Percentiles rank a stretch among this genome's conserved stretches.
Conservation (phyloP, 2,113 vertebrate genomes). For the Mystacornis crossleyi region DNA sequence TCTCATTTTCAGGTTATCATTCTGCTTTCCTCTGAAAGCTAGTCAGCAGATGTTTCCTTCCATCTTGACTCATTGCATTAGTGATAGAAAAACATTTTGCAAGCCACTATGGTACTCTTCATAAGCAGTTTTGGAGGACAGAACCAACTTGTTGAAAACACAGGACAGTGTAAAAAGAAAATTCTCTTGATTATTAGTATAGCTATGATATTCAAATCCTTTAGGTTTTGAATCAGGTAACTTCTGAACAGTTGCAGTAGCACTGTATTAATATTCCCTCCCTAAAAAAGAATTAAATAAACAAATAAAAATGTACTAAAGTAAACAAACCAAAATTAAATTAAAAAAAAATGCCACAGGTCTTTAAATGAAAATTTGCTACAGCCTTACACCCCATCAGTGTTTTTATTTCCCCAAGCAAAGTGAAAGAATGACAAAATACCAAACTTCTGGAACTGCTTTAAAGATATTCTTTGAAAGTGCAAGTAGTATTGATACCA, state of each 20-base stretch:
- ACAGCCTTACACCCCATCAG: background rate
- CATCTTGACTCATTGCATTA: background rate
- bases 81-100: background rate
- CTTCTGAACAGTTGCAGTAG: background rate
- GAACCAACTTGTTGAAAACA: background rate
- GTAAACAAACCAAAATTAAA: background rate
- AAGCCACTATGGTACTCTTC: background rate
- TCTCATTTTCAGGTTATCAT: slow-evolving; percentile 62
- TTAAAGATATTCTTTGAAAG: background rate
- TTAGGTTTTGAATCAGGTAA: background rate
- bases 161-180: background rate
- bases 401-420: background rate
- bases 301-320: background rate
- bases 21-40: slow-evolving; percentile 32
- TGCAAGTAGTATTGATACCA: background rate
- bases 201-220: background rate
- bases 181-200: background rate
- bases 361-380: background rate
- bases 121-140: background rate
- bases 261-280: background rate
- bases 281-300: background rate
- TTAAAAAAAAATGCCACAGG: background rate
- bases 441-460: background rate
- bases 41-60: slow-evolving; percentile 16
- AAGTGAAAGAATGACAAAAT: background rate